Percentiles rank a stretch among this genome's conserved stretches.
Evolutionary conservation across 2,888 invertebrate species (phyloP).

Genomic region (Tetragnatha montana): DNA sequence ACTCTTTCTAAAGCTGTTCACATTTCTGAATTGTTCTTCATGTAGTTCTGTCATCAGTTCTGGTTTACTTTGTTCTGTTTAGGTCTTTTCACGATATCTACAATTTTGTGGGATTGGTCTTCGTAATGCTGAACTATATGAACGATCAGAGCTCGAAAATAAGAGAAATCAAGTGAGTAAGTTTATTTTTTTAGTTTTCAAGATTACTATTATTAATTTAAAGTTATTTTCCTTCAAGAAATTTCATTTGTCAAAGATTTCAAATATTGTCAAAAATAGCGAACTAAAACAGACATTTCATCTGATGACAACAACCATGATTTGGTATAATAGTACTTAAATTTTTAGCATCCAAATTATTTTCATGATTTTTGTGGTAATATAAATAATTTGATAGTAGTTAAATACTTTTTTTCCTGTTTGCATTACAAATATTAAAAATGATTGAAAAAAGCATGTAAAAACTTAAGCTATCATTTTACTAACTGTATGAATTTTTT

Average conservation of each 20-base stretch:
- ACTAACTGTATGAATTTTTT: no score
- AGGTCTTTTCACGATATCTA: constrained; percentile 91
- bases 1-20: background rate
- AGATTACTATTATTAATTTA: background rate
- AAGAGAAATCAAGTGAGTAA: constrained; percentile 88
- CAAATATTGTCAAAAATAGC: background rate
- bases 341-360: no score
- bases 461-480: no score
- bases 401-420: no score
- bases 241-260: background rate
- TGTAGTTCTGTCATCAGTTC: background rate
- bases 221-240: background rate
- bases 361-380: no score
- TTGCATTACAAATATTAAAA: no score
- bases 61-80: constrained; percentile 23
- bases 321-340: no score
- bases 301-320: background rate
- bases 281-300: background rate
- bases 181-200: constrained; percentile 23
- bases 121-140: constrained; percentile 96
- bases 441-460: no score
- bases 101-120: constrained; percentile 97
- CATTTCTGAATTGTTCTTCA: background rate
- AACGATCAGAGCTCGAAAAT: constrained; percentile 94
- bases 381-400: no score